Base-by-base conservation (phyloP, 2,888 invertebrate species). In the Hypomecis punctinalis region DNA sequence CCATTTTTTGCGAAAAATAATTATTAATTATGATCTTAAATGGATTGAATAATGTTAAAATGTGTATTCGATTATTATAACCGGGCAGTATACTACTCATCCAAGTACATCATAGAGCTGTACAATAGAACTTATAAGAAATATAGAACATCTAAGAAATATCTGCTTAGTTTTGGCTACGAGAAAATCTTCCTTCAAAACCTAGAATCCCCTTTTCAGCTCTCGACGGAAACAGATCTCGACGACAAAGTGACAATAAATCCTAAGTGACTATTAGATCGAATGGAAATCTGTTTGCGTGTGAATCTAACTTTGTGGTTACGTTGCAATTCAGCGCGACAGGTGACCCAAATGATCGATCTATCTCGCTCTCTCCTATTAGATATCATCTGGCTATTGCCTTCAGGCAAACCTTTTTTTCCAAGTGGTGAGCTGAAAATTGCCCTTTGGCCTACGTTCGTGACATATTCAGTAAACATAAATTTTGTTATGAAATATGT, bases 251-350 rank as follows among this genome's bases (percentile, higher is more conserved):
- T 52, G 60, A 47, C 47, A 56, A 46, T 56, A 56, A 60, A 65
- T 65, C 36, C 52, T 62, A 59, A 59, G 58, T 62, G 62, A 51
- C 65, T 72, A 71, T 66, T 69, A 71, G 69, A 69, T 55, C 66
- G 61, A 56, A 65, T 65, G 56, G 63, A 67, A 69, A 65, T 69
- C 68, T 73, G 73, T 76, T 74, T 73, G 71, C 75, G 74, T 71
- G 73, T 70, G 66, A 74, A 60, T 57, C 57, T 66, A 69, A 73
- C 77, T 76, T 75, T 74, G 70, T 75, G 74, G 73, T 76, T 65
- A 74, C 77, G 76, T 73, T 79, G 79, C 84, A 80, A 79, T 78
- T 78, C 71, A 71, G 64, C 65, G 71, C 77, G 84, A 81, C 82
- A 84, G 79, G 77, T 84, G 85, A 82, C 78, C 75, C 70, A 73